Percentiles rank a stretch among this genome's conserved stretches.
Evolutionary conservation across 2,113 vertebrate genomes (phyloP).

Genomic region (Lagenorhynchus albirostris): DNA sequence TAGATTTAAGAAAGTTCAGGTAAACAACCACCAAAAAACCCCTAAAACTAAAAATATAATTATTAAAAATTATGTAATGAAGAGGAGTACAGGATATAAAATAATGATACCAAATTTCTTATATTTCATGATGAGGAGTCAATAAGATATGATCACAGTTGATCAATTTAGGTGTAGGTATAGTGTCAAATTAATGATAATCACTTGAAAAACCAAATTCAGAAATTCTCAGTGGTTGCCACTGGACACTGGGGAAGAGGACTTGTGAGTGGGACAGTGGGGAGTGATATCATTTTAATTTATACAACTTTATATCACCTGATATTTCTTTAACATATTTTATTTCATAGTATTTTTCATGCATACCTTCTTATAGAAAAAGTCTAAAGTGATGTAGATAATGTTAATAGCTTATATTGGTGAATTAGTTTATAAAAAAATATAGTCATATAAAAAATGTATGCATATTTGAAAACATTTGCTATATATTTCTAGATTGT

Average conservation of each 20-base stretch:
- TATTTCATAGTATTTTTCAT: background rate
- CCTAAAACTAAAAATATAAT: background rate
- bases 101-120: background rate
- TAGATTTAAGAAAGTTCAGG: background rate
- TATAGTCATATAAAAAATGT: background rate
- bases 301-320: background rate
- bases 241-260: background rate
- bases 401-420: background rate
- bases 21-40: background rate
- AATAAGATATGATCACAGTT: background rate
- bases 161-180: background rate
- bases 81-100: background rate
- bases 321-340: background rate
- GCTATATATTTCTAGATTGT: background rate
- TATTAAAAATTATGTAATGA: background rate
- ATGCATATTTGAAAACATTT: constrained; percentile 9
- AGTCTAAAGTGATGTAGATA: background rate
- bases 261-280: background rate
- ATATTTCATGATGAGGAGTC: background rate
- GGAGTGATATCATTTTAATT: background rate
- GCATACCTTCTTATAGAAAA: background rate
- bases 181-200: background rate
- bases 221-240: background rate
- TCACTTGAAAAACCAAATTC: background rate
- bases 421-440: background rate